Conservation (phyloP, 2,888 invertebrate genomes). For the Neoscelio sp. region DNA sequence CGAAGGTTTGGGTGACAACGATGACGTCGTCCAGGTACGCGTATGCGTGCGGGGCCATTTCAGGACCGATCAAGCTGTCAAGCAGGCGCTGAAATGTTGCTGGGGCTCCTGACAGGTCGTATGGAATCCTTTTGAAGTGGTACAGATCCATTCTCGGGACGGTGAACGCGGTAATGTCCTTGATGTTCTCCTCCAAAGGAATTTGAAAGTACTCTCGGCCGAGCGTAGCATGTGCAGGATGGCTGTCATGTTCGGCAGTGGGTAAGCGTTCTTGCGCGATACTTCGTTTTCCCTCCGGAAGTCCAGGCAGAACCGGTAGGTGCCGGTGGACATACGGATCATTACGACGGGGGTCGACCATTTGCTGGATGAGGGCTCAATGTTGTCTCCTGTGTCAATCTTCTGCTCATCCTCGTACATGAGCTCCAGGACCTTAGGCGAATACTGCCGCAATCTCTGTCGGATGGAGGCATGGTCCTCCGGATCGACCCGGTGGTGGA, state of each 20-base stretch:
- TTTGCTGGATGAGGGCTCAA: background rate
- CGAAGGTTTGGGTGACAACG: constrained; percentile 43
- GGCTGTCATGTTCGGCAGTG: too few species aligned
- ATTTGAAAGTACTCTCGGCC: too few species aligned
- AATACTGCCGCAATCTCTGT: background rate
- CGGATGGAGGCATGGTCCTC: background rate
- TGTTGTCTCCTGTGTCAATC: background rate
- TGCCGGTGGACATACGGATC: too few species aligned
- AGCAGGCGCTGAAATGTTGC: constrained; percentile 59
- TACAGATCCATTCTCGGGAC: too few species aligned
- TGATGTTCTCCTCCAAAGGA: too few species aligned
- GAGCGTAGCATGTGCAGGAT: too few species aligned
- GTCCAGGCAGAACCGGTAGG: background rate
- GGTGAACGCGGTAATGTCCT: too few species aligned
- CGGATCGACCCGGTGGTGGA: background rate
- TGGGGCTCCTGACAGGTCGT: constrained; percentile 56
- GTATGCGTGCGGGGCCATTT: constrained; percentile 44
- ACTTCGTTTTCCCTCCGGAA: background rate
- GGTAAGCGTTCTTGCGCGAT: too few species aligned
- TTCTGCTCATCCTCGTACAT: background rate
- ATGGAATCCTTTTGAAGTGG: too few species aligned
- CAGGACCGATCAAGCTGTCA: constrained; percentile 45
- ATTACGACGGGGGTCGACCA: too few species aligned
- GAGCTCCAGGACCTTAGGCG: background rate
- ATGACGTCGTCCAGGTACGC: constrained; percentile 62